Evolutionary conservation across 1,140 invertebrate genomes (phyloP).

Genomic region (Hydropsyche tenuis): DNA sequence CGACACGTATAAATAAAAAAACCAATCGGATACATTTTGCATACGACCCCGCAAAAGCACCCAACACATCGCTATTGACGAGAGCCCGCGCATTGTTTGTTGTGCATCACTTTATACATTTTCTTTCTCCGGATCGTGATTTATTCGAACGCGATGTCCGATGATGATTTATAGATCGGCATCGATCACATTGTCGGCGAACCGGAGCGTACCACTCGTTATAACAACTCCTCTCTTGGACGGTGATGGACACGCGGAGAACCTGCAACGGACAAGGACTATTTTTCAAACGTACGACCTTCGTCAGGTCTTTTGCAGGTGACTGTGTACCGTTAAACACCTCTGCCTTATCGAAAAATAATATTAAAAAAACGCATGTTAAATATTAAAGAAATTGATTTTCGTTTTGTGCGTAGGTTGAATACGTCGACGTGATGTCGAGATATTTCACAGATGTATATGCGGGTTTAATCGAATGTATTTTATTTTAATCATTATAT

Average conservation of each 20-base stretch:
- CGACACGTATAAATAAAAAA: too few relatives aligned
- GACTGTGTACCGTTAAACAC: slow-evolving; percentile 35
- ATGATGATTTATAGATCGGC: slow-evolving; percentile 35
- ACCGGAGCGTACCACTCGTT: slow-evolving; percentile 30
- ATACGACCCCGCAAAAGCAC: too few relatives aligned
- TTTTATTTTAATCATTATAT: too few relatives aligned
- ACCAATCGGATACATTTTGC: too few relatives aligned
- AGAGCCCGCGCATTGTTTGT: too few relatives aligned
- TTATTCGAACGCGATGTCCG: slow-evolving; percentile 10
- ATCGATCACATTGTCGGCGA: slow-evolving; percentile 38
- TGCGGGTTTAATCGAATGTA: too few relatives aligned
- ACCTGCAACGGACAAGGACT: slow-evolving; percentile 28
- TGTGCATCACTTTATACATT: too few relatives aligned
- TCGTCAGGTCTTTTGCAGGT: slow-evolving; percentile 25
- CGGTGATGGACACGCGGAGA: slow-evolving; percentile 31
- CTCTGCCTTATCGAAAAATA: neutral
- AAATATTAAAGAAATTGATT: neutral
- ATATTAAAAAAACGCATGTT: neutral
- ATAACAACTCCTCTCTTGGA: neutral
- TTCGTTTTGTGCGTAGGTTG: neutral
- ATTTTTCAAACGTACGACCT: slow-evolving; percentile 36
- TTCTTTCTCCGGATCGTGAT: slow-evolving; percentile 22
- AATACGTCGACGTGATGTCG: neutral
- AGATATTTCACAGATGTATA: too few relatives aligned
- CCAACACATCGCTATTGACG: too few relatives aligned